Conservation (phyloP, 2,888 invertebrate genomes). For the Cyclophora punctaria region DNA sequence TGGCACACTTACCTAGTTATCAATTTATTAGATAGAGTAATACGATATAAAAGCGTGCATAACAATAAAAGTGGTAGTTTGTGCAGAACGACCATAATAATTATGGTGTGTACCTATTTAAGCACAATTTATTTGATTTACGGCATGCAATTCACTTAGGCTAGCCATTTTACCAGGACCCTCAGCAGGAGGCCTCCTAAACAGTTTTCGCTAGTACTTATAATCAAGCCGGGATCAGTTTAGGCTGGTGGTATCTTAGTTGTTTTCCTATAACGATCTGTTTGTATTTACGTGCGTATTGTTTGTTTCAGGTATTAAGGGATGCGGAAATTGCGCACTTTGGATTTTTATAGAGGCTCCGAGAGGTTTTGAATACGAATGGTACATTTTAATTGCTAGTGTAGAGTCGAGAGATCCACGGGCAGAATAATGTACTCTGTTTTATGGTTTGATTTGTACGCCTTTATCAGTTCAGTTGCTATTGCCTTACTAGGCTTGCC, state of each 20-base stretch:
- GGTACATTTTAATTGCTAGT: neutral
- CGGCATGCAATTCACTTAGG: conserved; percentile 12
- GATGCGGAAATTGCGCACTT: conserved; percentile 28
- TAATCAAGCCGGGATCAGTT: conserved; percentile 21
- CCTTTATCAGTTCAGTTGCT: no score
- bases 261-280: conserved; percentile 32
- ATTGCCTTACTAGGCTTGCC: no score
- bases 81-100: conserved; percentile 4
- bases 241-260: conserved; percentile 22
- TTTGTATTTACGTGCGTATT: conserved; percentile 43
- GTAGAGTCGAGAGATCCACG: no score
- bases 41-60: no score
- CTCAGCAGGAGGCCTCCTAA: conserved; percentile 9
- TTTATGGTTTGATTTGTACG: no score
- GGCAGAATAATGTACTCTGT: no score
- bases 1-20: no score
- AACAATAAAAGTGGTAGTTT: no score
- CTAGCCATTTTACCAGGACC: conserved; percentile 19
- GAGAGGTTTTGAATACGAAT: conserved; percentile 23
- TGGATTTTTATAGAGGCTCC: conserved; percentile 16
- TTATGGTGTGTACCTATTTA: conserved; percentile 17
- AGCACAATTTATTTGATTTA: conserved; percentile 28
- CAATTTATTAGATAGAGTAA: no score
- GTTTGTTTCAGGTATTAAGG: conserved; percentile 56
- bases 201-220: conserved; percentile 11